Base-by-base conservation (phyloP, 1,140 invertebrate species). In the Rhynchophorus ferrugineus region DNA sequence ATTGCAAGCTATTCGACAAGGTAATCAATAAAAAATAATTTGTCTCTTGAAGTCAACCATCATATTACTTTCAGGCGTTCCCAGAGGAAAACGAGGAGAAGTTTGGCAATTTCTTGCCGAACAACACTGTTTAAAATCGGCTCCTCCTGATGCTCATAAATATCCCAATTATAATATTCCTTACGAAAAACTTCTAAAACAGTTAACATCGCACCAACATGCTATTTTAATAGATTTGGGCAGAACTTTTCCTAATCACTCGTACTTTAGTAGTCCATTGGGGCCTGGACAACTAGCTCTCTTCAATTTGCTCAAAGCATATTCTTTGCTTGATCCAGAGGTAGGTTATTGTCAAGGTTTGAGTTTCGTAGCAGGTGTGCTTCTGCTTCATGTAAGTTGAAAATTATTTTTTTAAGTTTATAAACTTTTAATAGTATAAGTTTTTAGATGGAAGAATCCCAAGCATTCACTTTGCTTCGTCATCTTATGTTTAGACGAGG, bases 261-360 rank as follows among this genome's bases (percentile, higher is more conserved):
- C 85, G 0, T 97, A 93, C 69, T 98, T 91, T 70, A 83, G 84
- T 19, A 84, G 84, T 56, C 83, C 87, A 1, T 70, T 95, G 38
- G 93, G 91, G 1, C 81, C 89, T 2, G 94, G 94, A 0, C 94
- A 97, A 69, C 72, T 97, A 47, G 85, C 91, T 0, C 72, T 98
- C 1, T 98, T 95, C 69, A 97, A 97, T 74, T 71, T 97, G 5
- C 73, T 98, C 0, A 97, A 98, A 72, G 94, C 95, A 0, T 98
- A 97, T 68, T 96, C 93, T 0, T 74, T 98, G 5, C 69, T 95
- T 6, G 95, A 98, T 70, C 83, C 85, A 9, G 91, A 96, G 69
- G 87, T 98, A 3, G 93, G 92, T 0, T 98, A 98, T 72, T 94
- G 91, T 60, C 94, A 98, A 71, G 95, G 95, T 0, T 76, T 97